A percentile compares a stretch with the other conserved stretches of the same genome.
These are phyloP conservation scores for Leptobrachium ailaonicum DNA, from an alignment of 2,113 vertebrate species.

Conservation along the genomic window DNA sequence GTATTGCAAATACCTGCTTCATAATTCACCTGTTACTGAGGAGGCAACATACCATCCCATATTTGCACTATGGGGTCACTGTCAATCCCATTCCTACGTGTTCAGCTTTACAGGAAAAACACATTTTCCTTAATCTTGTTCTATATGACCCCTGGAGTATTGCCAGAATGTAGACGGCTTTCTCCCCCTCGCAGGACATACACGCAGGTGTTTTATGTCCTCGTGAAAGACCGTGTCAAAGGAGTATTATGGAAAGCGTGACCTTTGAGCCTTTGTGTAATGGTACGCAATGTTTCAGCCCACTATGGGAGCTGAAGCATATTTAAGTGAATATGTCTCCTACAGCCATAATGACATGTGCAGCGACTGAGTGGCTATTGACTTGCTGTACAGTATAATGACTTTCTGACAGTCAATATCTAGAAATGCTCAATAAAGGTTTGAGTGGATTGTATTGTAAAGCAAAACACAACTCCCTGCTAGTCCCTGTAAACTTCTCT, in stretches of 20 bases:
- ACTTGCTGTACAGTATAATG: no score
- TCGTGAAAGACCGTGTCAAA: conserved; percentile 11
- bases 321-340: not conserved
- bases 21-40: no score
- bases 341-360: not conserved
- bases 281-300: not conserved
- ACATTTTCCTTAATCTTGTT: no score
- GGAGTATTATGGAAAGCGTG: conserved; percentile 31
- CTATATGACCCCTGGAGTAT: not conserved
- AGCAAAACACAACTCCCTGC: no score
- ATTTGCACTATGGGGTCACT: no score
- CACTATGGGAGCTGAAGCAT: not conserved
- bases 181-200: not conserved
- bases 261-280: conserved; percentile 30
- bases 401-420: not conserved
- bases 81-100: no score
- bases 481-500: no score
- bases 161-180: not conserved
- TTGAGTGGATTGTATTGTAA: not conserved
- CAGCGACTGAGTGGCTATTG: not conserved
- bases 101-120: no score
- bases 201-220: conserved; percentile 30
- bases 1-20: no score
- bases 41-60: no score
- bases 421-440: not conserved